Percentiles rank a stretch among this genome's conserved stretches.
phyloP scores from a whole-genome alignment of 2,797 vertebrate genomes.

The Lepus townsendii region DNA sequence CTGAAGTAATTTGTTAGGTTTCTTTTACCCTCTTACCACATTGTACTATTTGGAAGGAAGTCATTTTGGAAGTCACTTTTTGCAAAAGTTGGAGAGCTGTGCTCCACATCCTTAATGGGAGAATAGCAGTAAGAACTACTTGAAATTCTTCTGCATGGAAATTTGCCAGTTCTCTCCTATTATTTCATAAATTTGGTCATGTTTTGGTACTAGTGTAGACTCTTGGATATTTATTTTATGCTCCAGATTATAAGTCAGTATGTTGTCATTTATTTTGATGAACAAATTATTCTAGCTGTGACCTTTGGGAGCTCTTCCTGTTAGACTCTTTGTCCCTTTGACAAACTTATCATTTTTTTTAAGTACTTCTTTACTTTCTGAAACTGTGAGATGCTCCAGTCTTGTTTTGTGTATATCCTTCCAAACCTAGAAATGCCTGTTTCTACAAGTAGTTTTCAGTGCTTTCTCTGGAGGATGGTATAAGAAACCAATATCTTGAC shows the following conservation, averaged over 20 bases:
- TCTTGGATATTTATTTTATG: background rate
- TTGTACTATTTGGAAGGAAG: background rate
- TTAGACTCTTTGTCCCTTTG: background rate
- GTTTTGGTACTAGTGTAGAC: background rate
- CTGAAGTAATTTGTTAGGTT: background rate
- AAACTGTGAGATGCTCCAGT: background rate
- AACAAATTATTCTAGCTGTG: background rate
- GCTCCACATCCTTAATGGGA: background rate
- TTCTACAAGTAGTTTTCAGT: background rate
- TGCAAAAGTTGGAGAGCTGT: background rate
- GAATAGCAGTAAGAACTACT: background rate
- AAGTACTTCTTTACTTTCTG: background rate
- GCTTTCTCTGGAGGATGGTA: background rate
- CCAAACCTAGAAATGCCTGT: background rate
- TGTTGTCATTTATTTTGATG: background rate
- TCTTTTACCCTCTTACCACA: too few relatives aligned
- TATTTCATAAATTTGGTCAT: background rate
- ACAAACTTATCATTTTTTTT: background rate
- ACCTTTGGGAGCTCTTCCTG: background rate
- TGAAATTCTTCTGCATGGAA: background rate
- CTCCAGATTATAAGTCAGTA: background rate
- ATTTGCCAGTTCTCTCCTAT: background rate
- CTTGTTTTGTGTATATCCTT: background rate
- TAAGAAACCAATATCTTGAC: background rate
- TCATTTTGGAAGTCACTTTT: background rate